These are phyloP conservation scores for Pongo abelii DNA, from an alignment of 2,113 vertebrate species.

Conservation along the genomic window DNA sequence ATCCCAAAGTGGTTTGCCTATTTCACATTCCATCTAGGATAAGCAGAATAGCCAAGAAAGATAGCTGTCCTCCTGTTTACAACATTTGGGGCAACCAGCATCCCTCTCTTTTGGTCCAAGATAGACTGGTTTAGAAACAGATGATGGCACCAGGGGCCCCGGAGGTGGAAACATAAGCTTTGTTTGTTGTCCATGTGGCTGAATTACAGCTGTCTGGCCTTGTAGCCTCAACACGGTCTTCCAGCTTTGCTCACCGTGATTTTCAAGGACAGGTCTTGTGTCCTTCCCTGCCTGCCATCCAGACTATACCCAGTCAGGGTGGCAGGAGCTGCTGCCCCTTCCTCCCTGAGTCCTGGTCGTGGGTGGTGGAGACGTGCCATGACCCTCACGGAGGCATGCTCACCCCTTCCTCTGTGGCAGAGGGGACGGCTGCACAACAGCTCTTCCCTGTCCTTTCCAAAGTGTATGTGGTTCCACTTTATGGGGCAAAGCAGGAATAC, in stretches of 20 bases:
- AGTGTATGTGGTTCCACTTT: background rate
- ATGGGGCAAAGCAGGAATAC: too few relatives aligned
- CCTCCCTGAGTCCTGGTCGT: background rate
- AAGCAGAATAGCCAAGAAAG: background rate
- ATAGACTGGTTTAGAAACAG: background rate
- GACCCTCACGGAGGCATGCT: too few relatives aligned
- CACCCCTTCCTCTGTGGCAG: background rate
- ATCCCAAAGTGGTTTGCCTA: background rate
- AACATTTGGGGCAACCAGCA: too few relatives aligned
- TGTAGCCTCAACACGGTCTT: background rate
- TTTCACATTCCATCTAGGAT: background rate
- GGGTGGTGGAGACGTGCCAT: fast-evolving
- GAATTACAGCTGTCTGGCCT: background rate
- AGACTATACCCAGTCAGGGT: fast-evolving
- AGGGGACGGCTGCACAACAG: background rate
- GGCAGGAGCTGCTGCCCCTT: background rate
- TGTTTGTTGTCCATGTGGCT: background rate
- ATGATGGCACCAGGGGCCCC: fast-evolving
- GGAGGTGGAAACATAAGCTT: background rate
- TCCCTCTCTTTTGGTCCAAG: background rate
- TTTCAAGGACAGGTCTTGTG: fast-evolving
- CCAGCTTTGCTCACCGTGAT: fast-evolving
- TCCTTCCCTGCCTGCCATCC: background rate
- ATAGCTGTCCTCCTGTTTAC: background rate
- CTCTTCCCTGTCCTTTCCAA: fast-evolving